A percentile compares a stretch with the other conserved stretches of the same genome.
Conservation (phyloP, 2,797 vertebrate species). For the Lutjanus argentimaculatus region DNA sequence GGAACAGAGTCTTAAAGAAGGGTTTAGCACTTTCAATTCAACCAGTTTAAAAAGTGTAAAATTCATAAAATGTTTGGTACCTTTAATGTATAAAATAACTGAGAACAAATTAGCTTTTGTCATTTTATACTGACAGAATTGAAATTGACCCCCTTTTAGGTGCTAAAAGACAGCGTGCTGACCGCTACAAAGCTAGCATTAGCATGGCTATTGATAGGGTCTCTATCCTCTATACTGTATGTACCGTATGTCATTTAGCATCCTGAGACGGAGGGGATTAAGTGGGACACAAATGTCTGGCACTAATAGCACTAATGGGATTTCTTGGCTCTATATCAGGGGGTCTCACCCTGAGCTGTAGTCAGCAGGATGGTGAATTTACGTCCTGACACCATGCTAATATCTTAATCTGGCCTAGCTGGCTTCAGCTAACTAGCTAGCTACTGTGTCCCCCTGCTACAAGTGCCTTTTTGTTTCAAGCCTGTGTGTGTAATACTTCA, state of each 20-base stretch:
- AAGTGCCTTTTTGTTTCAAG: slow-evolving; percentile 51
- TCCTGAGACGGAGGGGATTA: slow-evolving; percentile 77
- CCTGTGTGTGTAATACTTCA: slow-evolving; percentile 64
- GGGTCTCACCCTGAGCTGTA: slow-evolving; percentile 67
- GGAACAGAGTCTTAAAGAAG: slow-evolving; percentile 19
- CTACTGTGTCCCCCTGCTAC: slow-evolving; percentile 28
- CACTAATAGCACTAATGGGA: slow-evolving; percentile 77
- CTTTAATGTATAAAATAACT: slow-evolving; percentile 36
- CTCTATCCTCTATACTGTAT: slow-evolving; percentile 53
- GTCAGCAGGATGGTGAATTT: slow-evolving; percentile 69
- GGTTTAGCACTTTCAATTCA: slow-evolving; percentile 46
- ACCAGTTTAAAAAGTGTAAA: slow-evolving; percentile 36
- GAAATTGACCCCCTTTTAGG: slow-evolving; percentile 21
- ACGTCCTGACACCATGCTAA: slow-evolving; percentile 55
- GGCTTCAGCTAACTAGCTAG: slow-evolving; percentile 43
- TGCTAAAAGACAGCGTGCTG: slow-evolving; percentile 54
- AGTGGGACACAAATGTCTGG: slow-evolving; percentile 62
- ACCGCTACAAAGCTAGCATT: slow-evolving; percentile 59
- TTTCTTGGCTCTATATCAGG: slow-evolving; percentile 70
- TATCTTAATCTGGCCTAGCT: slow-evolving; percentile 67
- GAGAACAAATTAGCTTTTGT: slow-evolving; percentile 21
- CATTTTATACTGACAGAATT: not conserved
- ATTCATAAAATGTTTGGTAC: slow-evolving; percentile 51
- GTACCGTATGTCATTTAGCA: slow-evolving; percentile 63
- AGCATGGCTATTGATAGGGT: slow-evolving; percentile 71